These are phyloP conservation scores for Ianthella basta DNA, from an alignment of 37 sponge, comb jelly and placozoan species.

Conservation along the genomic window DNA sequence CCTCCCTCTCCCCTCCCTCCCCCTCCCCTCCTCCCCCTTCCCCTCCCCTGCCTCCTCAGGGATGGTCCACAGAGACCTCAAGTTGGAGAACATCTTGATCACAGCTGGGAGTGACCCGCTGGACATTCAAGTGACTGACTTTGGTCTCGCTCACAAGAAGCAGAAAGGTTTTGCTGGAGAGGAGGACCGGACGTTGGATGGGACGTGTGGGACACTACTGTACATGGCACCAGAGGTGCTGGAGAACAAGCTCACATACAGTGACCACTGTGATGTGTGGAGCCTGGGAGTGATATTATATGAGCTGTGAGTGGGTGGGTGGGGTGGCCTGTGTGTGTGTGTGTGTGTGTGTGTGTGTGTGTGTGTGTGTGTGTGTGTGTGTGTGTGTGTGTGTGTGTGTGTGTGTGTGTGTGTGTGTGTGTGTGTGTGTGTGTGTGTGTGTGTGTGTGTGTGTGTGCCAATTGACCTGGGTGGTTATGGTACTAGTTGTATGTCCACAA, in stretches of 20 bases:
- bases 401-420: no score
- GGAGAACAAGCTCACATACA: conserved; percentile 82
- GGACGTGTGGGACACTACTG: conserved; percentile 85
- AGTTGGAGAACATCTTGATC: conserved; percentile 62
- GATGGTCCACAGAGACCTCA: conserved; percentile 65
- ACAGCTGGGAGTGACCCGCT: conserved; percentile 28
- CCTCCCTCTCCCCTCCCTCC: no score
- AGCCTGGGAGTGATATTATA: conserved; percentile 98
- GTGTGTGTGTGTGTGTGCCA: no score
- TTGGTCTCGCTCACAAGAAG: conserved; percentile 83
- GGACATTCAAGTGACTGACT: conserved; percentile 85
- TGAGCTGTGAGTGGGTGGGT: conserved; percentile 72
- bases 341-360: conserved; percentile 11
- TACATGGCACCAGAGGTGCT: conserved; percentile 99
- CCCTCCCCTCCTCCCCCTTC: no score
- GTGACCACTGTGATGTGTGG: conserved; percentile 96
- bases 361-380: neutral
- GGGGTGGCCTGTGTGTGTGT: neutral
- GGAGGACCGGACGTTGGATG: conserved; percentile 72
- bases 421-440: no score
- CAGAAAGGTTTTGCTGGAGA: conserved; percentile 52
- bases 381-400: no score
- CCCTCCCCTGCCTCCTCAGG: conserved; percentile 36
- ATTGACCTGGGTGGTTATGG: no score
- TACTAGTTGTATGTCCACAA: no score